Conservation (phyloP, 2,888 invertebrate species). For the Julus scandinavius region DNA sequence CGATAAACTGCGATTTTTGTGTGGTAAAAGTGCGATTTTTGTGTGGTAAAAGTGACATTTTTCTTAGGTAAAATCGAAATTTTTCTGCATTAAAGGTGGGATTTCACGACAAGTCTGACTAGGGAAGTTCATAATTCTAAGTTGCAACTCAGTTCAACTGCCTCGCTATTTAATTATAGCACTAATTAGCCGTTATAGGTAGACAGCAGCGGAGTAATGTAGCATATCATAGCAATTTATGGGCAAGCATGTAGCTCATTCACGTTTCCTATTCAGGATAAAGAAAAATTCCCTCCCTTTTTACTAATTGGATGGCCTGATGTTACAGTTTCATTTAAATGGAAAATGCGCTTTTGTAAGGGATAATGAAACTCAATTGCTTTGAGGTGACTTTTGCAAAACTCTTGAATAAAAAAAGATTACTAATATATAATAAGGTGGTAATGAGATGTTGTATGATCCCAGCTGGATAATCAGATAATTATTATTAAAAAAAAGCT, state of each 20-base stretch:
- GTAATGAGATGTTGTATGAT: too few relatives aligned
- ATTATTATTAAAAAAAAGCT: too few relatives aligned
- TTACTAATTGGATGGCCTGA: not conserved
- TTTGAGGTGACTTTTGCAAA: too few relatives aligned
- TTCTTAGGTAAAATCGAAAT: too few relatives aligned
- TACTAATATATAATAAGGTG: too few relatives aligned
- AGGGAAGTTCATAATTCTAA: not conserved
- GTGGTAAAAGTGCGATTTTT: too few relatives aligned
- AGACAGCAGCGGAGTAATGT: not conserved
- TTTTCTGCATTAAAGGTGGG: too few relatives aligned
- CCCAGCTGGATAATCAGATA: too few relatives aligned
- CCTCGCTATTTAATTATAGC: slow-evolving; percentile 20
- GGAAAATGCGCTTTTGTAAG: not conserved
- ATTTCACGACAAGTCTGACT: not conserved
- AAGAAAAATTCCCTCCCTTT: slow-evolving; percentile 10
- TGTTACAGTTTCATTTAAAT: not conserved
- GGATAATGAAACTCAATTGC: not conserved
- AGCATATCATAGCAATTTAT: slow-evolving; percentile 4
- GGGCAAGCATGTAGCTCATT: not conserved
- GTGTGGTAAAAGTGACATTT: too few relatives aligned
- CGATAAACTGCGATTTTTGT: too few relatives aligned
- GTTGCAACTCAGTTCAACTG: not conserved
- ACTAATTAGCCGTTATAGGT: slow-evolving; percentile 21
- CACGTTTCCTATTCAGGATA: not conserved
- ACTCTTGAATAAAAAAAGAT: too few relatives aligned